phyloP scores from a whole-genome alignment of 2,113 vertebrate species.

The Empidonax alnorum region DNA sequence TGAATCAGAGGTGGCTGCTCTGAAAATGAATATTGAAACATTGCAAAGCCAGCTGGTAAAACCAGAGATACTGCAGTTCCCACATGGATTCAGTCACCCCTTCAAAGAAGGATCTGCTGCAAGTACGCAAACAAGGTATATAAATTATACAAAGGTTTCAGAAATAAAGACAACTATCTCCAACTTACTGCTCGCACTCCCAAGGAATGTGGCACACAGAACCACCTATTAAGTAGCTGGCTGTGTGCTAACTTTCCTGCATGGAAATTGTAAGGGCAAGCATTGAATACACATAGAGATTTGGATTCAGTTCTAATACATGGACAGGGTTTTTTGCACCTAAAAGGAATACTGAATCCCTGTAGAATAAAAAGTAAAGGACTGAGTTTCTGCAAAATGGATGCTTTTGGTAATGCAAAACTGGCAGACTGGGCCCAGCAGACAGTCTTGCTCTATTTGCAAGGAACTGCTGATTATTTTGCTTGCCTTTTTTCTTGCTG shows the following conservation, averaged over 20 bases:
- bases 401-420: background rate
- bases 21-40: background rate
- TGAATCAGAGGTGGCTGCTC: background rate
- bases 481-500: background rate
- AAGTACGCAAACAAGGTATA: background rate
- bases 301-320: background rate
- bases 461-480: background rate
- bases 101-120: background rate
- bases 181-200: background rate
- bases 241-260: background rate
- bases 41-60: background rate
- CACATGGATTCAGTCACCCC: background rate
- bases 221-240: rapidly evolving
- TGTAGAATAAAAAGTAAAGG: background rate
- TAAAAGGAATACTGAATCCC: background rate
- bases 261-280: background rate
- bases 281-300: background rate
- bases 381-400: background rate
- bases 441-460: background rate
- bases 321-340: background rate
- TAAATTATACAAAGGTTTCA: background rate
- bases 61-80: background rate
- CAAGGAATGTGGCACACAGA: rapidly evolving
- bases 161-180: background rate
- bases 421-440: background rate